Evolutionary conservation across 2,113 vertebrate genomes (phyloP).

Genomic region (Ciconia maguari): DNA sequence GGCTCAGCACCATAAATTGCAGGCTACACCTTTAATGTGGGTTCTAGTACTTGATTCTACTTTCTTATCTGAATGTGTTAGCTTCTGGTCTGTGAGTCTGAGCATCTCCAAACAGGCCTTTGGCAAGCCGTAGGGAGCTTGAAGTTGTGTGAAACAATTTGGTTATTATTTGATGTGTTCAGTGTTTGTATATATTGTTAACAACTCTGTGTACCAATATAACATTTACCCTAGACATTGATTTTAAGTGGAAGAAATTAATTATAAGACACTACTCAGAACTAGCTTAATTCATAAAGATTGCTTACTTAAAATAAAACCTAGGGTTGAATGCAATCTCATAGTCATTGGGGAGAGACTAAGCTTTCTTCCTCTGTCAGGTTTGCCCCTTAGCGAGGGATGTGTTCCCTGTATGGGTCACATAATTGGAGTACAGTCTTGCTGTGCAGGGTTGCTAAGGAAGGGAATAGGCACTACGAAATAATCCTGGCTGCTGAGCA

Average conservation of each 20-base stretch:
- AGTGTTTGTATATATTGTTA: neutral
- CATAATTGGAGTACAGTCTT: neutral
- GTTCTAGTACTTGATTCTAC: neutral
- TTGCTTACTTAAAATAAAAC: neutral
- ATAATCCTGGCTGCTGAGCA: neutral
- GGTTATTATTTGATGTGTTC: neutral
- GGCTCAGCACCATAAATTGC: neutral
- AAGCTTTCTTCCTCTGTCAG: neutral
- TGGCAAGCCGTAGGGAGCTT: neutral
- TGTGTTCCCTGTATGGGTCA: accelerated
- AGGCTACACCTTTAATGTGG: neutral
- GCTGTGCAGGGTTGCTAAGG: neutral
- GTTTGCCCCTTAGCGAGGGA: neutral
- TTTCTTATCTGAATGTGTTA: neutral
- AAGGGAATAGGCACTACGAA: neutral
- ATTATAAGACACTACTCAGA: neutral
- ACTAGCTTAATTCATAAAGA: neutral
- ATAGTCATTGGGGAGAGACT: neutral
- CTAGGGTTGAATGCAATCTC: neutral
- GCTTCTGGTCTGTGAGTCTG: neutral
- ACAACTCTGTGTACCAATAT: neutral
- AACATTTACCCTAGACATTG: neutral
- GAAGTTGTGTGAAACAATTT: neutral
- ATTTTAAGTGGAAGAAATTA: neutral
- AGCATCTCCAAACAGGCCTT: neutral